Percentiles rank a stretch among this genome's conserved stretches.
Evolutionary conservation across 2,888 invertebrate species (phyloP).

Genomic region (Anthophora plumipes): DNA sequence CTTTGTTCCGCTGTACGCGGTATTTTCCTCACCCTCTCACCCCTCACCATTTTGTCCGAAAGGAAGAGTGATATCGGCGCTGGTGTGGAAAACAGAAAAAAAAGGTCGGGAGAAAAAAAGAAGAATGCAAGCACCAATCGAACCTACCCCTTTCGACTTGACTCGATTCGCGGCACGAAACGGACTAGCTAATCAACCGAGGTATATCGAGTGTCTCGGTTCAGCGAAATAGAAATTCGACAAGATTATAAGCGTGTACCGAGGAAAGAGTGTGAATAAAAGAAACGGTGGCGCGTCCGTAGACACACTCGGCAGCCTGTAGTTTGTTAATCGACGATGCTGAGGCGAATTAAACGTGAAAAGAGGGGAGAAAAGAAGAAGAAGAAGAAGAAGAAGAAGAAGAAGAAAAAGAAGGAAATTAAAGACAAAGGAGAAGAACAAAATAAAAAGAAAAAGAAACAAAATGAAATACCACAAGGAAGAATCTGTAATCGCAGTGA

Average conservation of each 20-base stretch:
- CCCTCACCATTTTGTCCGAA: background rate
- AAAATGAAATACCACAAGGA: slow-evolving; percentile 23
- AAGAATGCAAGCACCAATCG: background rate
- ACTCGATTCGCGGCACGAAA: slow-evolving; percentile 8
- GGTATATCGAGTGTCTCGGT: background rate
- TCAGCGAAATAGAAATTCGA: slow-evolving; percentile 20
- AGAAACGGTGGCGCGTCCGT: slow-evolving; percentile 13
- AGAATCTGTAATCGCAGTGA: slow-evolving; percentile 76
- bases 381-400: slow-evolving; percentile 35
- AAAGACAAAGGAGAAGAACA: slow-evolving; percentile 36
- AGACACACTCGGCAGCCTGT: slow-evolving; percentile 49
- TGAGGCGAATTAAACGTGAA: slow-evolving; percentile 23
- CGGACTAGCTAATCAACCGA: slow-evolving; percentile 19
- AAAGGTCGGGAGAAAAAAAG: background rate
- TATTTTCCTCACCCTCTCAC: background rate
- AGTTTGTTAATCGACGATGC: slow-evolving; percentile 59
- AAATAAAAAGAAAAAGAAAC: slow-evolving; percentile 36
- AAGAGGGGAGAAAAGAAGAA: slow-evolving; percentile 36
- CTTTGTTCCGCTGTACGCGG: slow-evolving; percentile 43
- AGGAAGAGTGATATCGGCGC: slow-evolving; percentile 24
- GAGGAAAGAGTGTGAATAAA: background rate
- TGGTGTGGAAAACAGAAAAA: background rate
- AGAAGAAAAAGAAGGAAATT: slow-evolving; percentile 17
- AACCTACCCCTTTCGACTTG: background rate
- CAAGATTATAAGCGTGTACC: background rate